These are phyloP conservation scores for Umimayanthus kanabou DNA, from an alignment of 92 coral and sea anemone genomes.

Conservation along the genomic window DNA sequence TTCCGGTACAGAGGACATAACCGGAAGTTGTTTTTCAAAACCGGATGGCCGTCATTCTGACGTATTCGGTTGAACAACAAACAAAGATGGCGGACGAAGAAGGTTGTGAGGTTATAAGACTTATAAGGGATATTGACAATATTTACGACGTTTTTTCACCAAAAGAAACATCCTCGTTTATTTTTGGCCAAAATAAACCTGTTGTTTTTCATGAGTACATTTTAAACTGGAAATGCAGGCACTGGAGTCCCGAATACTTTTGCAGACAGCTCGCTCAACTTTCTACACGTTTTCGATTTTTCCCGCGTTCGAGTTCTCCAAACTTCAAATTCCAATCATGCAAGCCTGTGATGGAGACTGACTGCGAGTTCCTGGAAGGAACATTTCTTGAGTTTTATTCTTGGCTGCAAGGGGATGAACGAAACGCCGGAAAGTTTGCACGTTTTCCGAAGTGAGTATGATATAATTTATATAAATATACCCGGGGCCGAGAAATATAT, in stretches of 20 bases:
- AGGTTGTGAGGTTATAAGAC: background rate
- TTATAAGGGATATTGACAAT: background rate
- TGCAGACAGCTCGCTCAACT: slow-evolving; percentile 65
- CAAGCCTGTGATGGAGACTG: slow-evolving; percentile 82
- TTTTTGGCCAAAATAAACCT: slow-evolving; percentile 57
- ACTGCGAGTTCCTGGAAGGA: slow-evolving; percentile 78
- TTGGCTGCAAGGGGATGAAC: slow-evolving; percentile 72
- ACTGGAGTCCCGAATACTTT: slow-evolving; percentile 83
- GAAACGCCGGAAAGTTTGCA: slow-evolving; percentile 62
- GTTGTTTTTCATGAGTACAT: slow-evolving; percentile 66
- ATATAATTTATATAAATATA: background rate
- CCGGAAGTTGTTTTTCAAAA: background rate
- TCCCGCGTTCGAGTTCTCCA: slow-evolving; percentile 51
- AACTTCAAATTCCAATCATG: slow-evolving; percentile 42
- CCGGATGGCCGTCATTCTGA: slow-evolving; percentile 29
- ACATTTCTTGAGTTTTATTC: slow-evolving; percentile 74
- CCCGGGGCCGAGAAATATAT: too few species aligned
- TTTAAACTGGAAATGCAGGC: slow-evolving; percentile 67
- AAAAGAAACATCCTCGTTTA: slow-evolving; percentile 11
- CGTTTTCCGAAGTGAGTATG: slow-evolving; percentile 68
- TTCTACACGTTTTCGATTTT: slow-evolving; percentile 81
- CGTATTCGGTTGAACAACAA: slow-evolving; percentile 16
- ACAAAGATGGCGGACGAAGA: slow-evolving; percentile 38
- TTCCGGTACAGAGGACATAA: slow-evolving; percentile 3
- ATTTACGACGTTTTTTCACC: slow-evolving; percentile 25